Evolutionary conservation across 2,113 vertebrate genomes (phyloP).

Genomic region (Chunga burmeisteri): DNA sequence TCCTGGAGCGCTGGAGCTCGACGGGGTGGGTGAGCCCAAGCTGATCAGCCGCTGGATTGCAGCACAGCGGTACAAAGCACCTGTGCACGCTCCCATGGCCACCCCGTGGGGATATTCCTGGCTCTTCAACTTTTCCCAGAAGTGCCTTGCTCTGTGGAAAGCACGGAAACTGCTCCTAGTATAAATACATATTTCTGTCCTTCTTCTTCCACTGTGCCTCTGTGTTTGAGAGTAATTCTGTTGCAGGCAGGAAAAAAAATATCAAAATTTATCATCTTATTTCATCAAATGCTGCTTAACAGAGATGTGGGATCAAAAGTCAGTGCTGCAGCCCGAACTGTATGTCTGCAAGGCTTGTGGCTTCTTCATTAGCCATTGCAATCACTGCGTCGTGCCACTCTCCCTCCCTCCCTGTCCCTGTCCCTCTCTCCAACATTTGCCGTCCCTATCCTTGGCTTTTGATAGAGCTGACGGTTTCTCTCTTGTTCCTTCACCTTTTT

Average conservation of each 20-base stretch:
- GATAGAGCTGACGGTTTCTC: neutral
- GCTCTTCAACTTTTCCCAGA: neutral
- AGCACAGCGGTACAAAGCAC: rapidly evolving
- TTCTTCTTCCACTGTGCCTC: neutral
- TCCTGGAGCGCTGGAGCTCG: rapidly evolving
- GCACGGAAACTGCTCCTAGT: neutral
- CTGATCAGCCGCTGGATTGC: rapidly evolving
- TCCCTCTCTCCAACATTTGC: neutral
- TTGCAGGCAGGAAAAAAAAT: neutral
- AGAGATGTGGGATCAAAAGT: neutral
- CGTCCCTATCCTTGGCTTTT: neutral
- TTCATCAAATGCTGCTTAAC: neutral
- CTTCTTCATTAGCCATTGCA: neutral
- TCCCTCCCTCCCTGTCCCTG: neutral
- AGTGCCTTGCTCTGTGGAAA: neutral
- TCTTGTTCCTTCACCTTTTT: neutral
- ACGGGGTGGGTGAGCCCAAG: rapidly evolving
- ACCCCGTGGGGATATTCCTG: rapidly evolving
- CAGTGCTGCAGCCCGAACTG: neutral
- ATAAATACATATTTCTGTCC: neutral
- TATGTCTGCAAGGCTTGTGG: neutral
- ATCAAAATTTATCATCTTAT: neutral
- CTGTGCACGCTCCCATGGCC: rapidly evolving
- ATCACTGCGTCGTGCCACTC: rapidly evolving
- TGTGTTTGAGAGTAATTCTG: neutral